Percentiles rank a stretch among this genome's conserved stretches.
These are phyloP conservation scores for Mimas tiliae DNA, from an alignment of 2,888 invertebrate species.

Conservation along the genomic window DNA sequence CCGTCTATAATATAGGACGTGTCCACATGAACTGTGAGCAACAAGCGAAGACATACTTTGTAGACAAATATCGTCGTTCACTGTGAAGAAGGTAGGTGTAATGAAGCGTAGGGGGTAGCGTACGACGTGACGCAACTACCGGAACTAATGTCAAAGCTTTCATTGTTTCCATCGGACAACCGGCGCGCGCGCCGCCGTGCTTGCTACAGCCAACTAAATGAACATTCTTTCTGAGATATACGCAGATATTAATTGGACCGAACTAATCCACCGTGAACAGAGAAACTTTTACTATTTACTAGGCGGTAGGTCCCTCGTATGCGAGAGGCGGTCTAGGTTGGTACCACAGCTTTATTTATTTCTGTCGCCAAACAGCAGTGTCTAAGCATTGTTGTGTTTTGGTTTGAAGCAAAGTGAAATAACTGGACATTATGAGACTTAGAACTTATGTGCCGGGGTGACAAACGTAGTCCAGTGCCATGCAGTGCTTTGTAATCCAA, in stretches of 20 bases:
- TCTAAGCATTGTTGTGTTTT: too few species aligned
- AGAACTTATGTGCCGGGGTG: too few species aligned
- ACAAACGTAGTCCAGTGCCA: too few species aligned
- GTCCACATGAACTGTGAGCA: slow-evolving; percentile 17
- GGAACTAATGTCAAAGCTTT: slow-evolving; percentile 73
- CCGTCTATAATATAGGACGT: neutral
- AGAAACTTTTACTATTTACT: too few species aligned
- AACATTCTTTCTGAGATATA: slow-evolving; percentile 53
- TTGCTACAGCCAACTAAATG: slow-evolving; percentile 43
- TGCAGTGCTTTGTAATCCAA: too few species aligned
- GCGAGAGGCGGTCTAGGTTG: too few species aligned
- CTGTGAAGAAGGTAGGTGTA: slow-evolving; percentile 56
- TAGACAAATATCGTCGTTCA: slow-evolving; percentile 34
- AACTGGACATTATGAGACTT: too few species aligned
- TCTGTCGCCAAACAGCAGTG: too few species aligned
- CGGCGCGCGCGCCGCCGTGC: slow-evolving; percentile 46
- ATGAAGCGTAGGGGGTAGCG: slow-evolving; percentile 62
- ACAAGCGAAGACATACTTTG: slow-evolving; percentile 18
- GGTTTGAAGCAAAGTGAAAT: too few species aligned
- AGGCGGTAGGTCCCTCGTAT: too few species aligned
- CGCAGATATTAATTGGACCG: slow-evolving; percentile 56
- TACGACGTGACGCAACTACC: slow-evolving; percentile 58
- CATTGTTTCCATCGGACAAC: slow-evolving; percentile 60
- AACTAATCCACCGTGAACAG: slow-evolving; percentile 52
- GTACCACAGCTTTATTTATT: too few species aligned